phyloP scores from a whole-genome alignment of 2,113 vertebrate genomes.

The Nothoprocta perdicaria region DNA sequence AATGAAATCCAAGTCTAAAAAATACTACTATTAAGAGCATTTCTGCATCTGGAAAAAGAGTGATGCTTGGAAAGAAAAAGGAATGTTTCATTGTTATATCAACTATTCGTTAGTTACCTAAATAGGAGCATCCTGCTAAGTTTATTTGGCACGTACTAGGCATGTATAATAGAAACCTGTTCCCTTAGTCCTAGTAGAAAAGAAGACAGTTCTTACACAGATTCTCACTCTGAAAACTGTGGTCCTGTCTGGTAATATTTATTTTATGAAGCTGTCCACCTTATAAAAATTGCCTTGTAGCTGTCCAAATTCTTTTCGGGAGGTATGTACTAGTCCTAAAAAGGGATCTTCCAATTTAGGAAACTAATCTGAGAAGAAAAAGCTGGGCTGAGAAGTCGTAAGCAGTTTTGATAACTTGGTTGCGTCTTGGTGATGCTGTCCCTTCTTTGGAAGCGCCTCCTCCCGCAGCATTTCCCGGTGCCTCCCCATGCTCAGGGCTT shows the following conservation, averaged over 20 bases:
- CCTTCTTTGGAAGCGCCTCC: neutral
- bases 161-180: neutral
- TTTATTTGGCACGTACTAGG: neutral
- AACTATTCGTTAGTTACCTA: neutral
- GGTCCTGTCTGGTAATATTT: neutral
- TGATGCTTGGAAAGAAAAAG: neutral
- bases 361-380: neutral
- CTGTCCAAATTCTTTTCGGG: neutral
- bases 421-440: neutral
- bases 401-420: conserved; percentile 5
- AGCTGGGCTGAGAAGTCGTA: neutral
- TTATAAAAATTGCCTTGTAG: neutral
- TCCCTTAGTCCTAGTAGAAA: neutral
- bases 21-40: fast-evolving
- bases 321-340: neutral
- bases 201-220: fast-evolving
- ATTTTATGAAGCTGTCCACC: neutral
- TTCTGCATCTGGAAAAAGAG: neutral
- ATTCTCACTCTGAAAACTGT: neutral
- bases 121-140: neutral
- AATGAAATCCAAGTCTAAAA: neutral
- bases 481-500: neutral
- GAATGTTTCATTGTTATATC: neutral
- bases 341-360: neutral
- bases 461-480: neutral